Evolutionary conservation across 2,113 vertebrate species (phyloP), one percentile per base, ranked within the genome.

Genomic region (Agelaius tricolor): DNA sequence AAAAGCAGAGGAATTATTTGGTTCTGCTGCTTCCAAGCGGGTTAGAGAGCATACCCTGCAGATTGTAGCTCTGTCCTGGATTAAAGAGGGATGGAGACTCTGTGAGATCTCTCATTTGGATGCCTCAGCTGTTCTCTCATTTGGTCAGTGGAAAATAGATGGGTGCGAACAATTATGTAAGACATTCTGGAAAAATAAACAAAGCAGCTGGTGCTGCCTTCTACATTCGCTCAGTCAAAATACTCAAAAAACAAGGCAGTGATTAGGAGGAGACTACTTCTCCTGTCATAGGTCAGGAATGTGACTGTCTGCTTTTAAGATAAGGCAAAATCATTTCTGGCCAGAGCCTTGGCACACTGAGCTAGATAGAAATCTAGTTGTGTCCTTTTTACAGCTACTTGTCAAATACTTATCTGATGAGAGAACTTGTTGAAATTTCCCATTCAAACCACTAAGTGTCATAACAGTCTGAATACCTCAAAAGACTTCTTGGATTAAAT

Each of bases 371-470:
- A 84, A 84, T 92, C 52, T 78, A 51, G 46, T 3, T 74, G 47
- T 30, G n/a, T 76, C 49, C 13, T 39, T 91, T 84, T 68, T 79
- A 90, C 63, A 62, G 44, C 62, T 89, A 31, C 52, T 83, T 69
- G 55, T 84, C 71, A 96, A 77, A 94, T 89, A 66, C 31, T 93
- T 93, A 58, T 73, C 41, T 85, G 74, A 76, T 96, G 93, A 96
- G 37, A 69, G 6, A 94, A 87, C 23, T 61, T 5, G 0, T 6
- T 87, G 66, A 94, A 87, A 89, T 89, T 89, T 87, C 62, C 46
- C 58, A 68, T 81, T 79, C 1, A 5, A 95, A 31, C 31, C 4
- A 0, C 89, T 62, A 78, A 89, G 46, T 49, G 44, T 89, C 89
- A 87, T 82, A 85, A 75, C n/a, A 94, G 33, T 37, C 65, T 66